Percentiles rank a stretch among this genome's conserved stretches.
Evolutionary conservation across 2,888 invertebrate genomes (phyloP).

Genomic region (Petrophora chlorosata): DNA sequence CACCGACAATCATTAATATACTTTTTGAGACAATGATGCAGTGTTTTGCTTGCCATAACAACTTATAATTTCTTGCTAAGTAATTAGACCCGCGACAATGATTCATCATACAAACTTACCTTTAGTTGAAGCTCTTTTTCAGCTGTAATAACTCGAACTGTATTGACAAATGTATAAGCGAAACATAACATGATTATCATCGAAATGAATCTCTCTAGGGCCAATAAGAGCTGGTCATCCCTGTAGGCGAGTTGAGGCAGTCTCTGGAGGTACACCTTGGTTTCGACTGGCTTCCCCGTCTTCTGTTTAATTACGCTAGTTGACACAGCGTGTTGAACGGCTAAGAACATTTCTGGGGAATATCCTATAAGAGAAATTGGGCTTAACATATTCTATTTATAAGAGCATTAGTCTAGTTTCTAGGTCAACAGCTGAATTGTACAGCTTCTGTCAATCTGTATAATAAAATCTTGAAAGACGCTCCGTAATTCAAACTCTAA

Average conservation of each 20-base stretch:
- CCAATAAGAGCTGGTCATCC: slow-evolving; percentile 87
- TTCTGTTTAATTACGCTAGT: slow-evolving; percentile 71
- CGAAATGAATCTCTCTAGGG: slow-evolving; percentile 88
- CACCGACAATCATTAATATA: no score
- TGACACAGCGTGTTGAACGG: slow-evolving; percentile 73
- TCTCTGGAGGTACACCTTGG: slow-evolving; percentile 83
- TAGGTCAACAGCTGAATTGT: no score
- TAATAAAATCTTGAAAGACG: no score
- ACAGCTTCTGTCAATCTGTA: no score
- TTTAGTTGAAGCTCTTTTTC: slow-evolving; percentile 91
- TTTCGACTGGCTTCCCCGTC: slow-evolving; percentile 58
- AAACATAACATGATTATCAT: slow-evolving; percentile 92
- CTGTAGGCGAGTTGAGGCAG: slow-evolving; percentile 89
- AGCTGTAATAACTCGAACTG: slow-evolving; percentile 88
- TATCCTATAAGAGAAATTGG: slow-evolving; percentile 57
- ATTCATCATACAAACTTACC: slow-evolving; percentile 61
- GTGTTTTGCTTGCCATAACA: no score
- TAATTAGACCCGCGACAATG: no score
- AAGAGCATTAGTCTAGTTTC: no score
- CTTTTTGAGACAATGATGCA: no score
- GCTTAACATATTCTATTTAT: no score
- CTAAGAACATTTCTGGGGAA: slow-evolving; percentile 74
- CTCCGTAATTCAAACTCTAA: no score
- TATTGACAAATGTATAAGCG: slow-evolving; percentile 91
- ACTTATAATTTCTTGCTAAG: no score